Base-by-base conservation (phyloP, 2,113 vertebrate genomes). In the Elachura formosa region DNA sequence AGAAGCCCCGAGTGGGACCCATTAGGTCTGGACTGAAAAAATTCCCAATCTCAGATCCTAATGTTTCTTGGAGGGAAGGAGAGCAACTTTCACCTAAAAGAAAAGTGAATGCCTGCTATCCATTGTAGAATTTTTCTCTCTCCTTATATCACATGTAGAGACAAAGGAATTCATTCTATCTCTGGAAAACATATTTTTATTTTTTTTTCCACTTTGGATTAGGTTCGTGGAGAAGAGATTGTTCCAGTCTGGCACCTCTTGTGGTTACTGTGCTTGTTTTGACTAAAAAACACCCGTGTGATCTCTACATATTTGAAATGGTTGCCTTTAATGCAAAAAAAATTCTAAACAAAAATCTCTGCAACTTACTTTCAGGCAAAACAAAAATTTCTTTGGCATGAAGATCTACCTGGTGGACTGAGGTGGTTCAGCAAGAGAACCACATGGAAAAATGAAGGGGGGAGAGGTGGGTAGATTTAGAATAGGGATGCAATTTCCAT, bases 231-330 rank as follows among this genome's bases (percentile, higher is more conserved):
- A 95, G 91, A 92, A 92, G 92, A 93, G 82, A 84, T 95, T 87
- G 90, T 86, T 96, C 94, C 90, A 91, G 93, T 95, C 91, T 89
- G 86, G 94, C 89, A 93, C 90, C 83, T 90, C 77, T 82, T 94
- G 95, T 87, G 91, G 93, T 97, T 96, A 71, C 71, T 66, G 76
- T 28, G 45, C 86, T 95, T 96, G 93, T 95, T 93, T 95, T 92
- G 93, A 96, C 96, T 97, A 73, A 84, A 94, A 96, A 96, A 78
- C 88, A 92, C 31, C 83, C 8, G 51, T 90, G 94, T 80, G 82
- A 91, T 93, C 87, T 66, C 79, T 80, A 88, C 95, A 96, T 95
- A 95, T 79, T 95, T 96, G 79, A 96, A 90, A 96, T 94, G 78
- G 84, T 96, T 95, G 90, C 64, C 74, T 94, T 84, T 56, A 92